Conservation (phyloP, 2,113 vertebrate species). For the Cichladusa arquata region DNA sequence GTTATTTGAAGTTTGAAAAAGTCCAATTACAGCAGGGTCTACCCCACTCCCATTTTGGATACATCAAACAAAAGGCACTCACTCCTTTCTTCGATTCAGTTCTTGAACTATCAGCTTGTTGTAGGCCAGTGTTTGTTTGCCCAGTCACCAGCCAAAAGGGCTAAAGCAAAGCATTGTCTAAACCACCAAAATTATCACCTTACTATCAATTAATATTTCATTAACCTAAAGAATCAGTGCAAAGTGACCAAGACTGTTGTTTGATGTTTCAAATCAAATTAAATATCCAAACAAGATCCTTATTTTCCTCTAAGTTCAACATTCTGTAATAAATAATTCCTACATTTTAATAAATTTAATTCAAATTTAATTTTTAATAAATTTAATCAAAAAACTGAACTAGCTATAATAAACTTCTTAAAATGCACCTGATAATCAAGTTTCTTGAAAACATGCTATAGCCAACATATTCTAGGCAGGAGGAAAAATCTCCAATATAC, state of each 20-base stretch:
- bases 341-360: background rate
- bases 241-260: background rate
- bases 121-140: background rate
- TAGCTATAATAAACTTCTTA: background rate
- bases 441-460: background rate
- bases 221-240: background rate
- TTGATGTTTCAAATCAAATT: background rate
- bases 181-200: background rate
- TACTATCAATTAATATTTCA: background rate
- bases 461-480: background rate
- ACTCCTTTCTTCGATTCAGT: background rate
- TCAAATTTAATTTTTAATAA: no score
- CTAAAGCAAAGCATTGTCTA: background rate
- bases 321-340: background rate
- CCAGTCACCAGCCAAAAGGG: background rate
- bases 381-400: background rate
- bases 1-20: background rate
- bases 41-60: background rate
- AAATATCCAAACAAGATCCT: background rate
- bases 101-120: background rate
- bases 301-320: background rate
- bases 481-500: background rate
- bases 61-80: background rate
- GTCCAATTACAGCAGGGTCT: background rate
- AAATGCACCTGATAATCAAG: background rate